Evolutionary conservation across 2,113 vertebrate genomes (phyloP).

Genomic region (Lates calcarifer): DNA sequence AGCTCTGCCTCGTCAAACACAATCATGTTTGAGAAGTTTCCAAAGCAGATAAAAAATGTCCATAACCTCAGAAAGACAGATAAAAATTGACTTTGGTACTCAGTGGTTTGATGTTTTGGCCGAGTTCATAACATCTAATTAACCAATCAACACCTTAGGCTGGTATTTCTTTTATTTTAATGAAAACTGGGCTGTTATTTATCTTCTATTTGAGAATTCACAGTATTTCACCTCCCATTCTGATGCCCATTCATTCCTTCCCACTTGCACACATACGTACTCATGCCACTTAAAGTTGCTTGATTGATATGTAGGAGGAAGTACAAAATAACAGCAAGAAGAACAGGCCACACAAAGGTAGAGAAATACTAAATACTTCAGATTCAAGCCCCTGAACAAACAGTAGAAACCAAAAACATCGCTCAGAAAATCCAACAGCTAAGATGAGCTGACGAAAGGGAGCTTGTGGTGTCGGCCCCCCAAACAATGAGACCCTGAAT

Average conservation of each 20-base stretch:
- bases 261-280: conserved; percentile 39
- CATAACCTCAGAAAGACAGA: no score
- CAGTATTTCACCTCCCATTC: conserved; percentile 43
- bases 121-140: no score
- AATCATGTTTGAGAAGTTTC: no score
- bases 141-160: no score
- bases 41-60: no score
- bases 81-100: no score
- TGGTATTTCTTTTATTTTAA: no score
- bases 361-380: conserved; percentile 68
- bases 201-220: conserved; percentile 53
- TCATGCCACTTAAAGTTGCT: conserved; percentile 60
- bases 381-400: conserved; percentile 61
- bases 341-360: conserved; percentile 80
- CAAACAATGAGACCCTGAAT: conserved; percentile 57
- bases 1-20: no score
- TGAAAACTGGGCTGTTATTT: not conserved
- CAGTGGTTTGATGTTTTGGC: no score
- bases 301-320: conserved; percentile 77
- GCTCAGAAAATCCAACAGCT: conserved; percentile 25
- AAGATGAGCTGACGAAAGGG: conserved; percentile 26
- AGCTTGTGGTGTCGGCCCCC: conserved; percentile 6
- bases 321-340: conserved; percentile 70
- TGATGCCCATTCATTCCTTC: conserved; percentile 34
- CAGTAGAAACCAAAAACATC: conserved; percentile 50